Percentiles rank a stretch among this genome's conserved stretches.
Conservation (phyloP, 2,888 invertebrate species). For the Parnassius apollo region DNA sequence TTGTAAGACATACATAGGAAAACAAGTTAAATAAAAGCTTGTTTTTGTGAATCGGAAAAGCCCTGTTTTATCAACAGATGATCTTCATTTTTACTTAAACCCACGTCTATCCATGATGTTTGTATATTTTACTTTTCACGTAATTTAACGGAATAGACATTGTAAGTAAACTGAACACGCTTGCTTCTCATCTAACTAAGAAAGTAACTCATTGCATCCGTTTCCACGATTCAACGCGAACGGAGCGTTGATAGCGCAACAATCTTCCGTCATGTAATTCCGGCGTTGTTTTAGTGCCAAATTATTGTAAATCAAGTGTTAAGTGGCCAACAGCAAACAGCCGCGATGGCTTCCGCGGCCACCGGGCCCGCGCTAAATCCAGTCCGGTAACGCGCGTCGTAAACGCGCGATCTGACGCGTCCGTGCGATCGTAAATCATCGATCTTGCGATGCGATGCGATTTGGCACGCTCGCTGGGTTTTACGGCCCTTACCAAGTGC, state of each 20-base stretch:
- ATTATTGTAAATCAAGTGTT: slow-evolving; percentile 56
- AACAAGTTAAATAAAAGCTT: too few species aligned
- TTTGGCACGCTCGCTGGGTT: slow-evolving; percentile 45
- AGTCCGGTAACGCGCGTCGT: slow-evolving; percentile 48
- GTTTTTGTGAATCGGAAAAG: too few species aligned
- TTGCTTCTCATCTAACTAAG: too few species aligned
- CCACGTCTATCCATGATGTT: too few species aligned
- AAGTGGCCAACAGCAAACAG: slow-evolving; percentile 44
- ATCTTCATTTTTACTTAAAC: too few species aligned
- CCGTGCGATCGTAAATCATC: slow-evolving; percentile 62
- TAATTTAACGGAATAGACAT: too few species aligned
- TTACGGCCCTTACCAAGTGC: slow-evolving; percentile 58
- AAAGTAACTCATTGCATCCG: too few species aligned
- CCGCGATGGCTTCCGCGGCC: slow-evolving; percentile 52
- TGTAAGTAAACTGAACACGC: too few species aligned
- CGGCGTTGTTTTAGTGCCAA: slow-evolving; percentile 41
- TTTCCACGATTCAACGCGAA: too few species aligned
- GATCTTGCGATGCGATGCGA: slow-evolving; percentile 64
- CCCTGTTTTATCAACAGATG: too few species aligned
- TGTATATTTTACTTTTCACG: too few species aligned
- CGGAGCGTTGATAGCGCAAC: background rate
- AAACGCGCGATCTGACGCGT: slow-evolving; percentile 64
- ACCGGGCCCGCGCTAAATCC: slow-evolving; percentile 54
- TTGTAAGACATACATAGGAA: too few species aligned
- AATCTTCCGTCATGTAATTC: slow-evolving; percentile 41